Evolutionary conservation across 2,888 invertebrate species (phyloP), one percentile per base, ranked within the genome.

Genomic region (Eupithecia dodoneata): DNA sequence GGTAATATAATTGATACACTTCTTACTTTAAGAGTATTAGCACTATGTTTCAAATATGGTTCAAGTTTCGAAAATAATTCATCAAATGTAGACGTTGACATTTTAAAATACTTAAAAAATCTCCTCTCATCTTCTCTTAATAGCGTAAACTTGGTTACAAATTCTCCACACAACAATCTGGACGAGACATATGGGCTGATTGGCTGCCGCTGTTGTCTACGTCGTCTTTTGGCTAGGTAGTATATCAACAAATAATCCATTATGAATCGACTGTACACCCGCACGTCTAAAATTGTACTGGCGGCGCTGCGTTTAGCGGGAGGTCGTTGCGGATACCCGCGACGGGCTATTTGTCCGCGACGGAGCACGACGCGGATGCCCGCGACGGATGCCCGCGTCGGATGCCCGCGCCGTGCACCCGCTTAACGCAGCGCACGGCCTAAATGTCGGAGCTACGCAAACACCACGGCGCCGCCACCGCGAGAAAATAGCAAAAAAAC

Each of bases 171-270:
- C 55, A 59, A 59, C 55, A 59, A 59, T 59, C 55, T 59, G 55
- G 55, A 44, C 70, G 70, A 49, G 66, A n/a, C 52, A 63, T 65
- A 66, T 66, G 73, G 66, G 66, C 66, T 66, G 66, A 66, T 65
- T 52, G 74, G 73, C 45, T 71, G 72, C 71, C 75, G 75, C 52
- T 75, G 41, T 66, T 66, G 66, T 66, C 66, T 66, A 66, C 66
- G 66, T 66, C 66, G 66, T 66, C 66, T 66, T 66, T 66, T 66
- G 66, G 66, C 66, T 66, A 66, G 66, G 66, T 66, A 65, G 65
- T 65, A 65, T 65, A 65, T 65, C 55, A 59, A 59, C 55, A 59
- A 59, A 59, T 59, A 59, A 59, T 59, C 55, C 55, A 59, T 59
- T 59, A 59, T 59, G 55, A 59, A 59, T 59, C 55, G 55, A 59